Evolutionary conservation across 1,140 invertebrate genomes (phyloP).

Genomic region (Pseudachorutes palmiensis): DNA sequence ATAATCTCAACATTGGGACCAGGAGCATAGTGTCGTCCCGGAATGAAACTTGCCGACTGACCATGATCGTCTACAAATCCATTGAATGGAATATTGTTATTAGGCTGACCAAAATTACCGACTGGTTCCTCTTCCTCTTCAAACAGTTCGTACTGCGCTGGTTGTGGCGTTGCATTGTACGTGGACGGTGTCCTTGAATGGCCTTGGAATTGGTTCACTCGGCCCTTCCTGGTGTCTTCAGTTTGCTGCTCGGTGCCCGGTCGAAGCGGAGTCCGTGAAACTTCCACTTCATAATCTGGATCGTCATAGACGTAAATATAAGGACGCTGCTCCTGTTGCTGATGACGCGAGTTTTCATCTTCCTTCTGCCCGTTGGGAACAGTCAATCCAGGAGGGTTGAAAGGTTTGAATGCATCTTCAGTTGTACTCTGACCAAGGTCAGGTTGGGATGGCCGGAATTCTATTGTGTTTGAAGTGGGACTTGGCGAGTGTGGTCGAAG

Average conservation of each 20-base stretch:
- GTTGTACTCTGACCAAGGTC: slow-evolving; percentile 15
- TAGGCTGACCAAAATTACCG: not conserved
- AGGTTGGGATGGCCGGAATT: slow-evolving; percentile 22
- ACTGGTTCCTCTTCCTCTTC: not conserved
- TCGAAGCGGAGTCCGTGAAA: not conserved
- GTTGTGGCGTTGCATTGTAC: not conserved
- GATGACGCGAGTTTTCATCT: slow-evolving; percentile 15
- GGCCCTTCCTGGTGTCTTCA: not conserved
- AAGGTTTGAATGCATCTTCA: slow-evolving; percentile 2
- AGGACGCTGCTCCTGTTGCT: slow-evolving; percentile 15
- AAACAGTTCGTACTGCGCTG: not conserved
- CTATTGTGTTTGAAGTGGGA: not conserved
- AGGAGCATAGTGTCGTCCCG: slow-evolving; percentile 4
- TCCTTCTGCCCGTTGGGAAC: slow-evolving; percentile 5
- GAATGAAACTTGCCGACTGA: not conserved
- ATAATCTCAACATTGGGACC: slow-evolving; percentile 36
- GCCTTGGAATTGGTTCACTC: not conserved
- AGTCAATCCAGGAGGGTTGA: not conserved
- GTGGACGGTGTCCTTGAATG: not conserved
- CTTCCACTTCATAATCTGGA: slow-evolving; percentile 34
- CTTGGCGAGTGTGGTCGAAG: not conserved
- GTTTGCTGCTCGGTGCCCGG: not conserved
- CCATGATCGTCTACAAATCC: not conserved
- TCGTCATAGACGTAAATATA: slow-evolving; percentile 38
- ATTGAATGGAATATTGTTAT: slow-evolving; percentile 7